These are phyloP conservation scores for Chelmon rostratus DNA, from an alignment of 2,797 vertebrate genomes.

Conservation along the genomic window DNA sequence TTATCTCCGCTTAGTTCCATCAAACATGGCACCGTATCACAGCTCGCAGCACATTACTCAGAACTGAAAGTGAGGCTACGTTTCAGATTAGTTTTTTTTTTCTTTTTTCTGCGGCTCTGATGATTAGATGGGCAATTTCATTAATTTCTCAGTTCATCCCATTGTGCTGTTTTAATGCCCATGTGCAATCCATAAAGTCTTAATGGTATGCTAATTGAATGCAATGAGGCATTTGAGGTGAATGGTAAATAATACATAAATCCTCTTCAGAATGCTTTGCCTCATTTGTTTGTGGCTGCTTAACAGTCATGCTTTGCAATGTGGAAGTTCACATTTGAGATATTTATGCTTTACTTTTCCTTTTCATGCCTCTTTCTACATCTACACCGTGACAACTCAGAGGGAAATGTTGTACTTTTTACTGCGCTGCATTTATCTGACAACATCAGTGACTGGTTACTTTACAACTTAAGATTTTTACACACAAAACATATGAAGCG, in stretches of 20 bases:
- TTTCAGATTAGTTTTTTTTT: constrained; percentile 7
- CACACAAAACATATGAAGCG: no score
- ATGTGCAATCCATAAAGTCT: background rate
- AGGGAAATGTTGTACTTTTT: no score
- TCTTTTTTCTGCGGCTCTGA: background rate
- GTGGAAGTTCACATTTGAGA: no score
- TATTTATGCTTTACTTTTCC: no score
- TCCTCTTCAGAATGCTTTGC: background rate
- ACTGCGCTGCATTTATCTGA: no score
- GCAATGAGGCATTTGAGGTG: constrained; percentile 7
- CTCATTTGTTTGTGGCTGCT: background rate
- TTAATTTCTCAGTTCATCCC: background rate
- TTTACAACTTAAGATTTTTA: no score
- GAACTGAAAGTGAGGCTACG: constrained; percentile 34
- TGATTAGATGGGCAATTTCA: background rate
- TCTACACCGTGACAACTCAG: no score
- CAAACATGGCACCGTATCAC: constrained; percentile 50
- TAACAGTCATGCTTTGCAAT: background rate
- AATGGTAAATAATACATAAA: background rate
- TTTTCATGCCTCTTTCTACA: no score
- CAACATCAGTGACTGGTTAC: no score
- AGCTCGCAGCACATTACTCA: constrained; percentile 26
- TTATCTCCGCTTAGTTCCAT: constrained; percentile 54
- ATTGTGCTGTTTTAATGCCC: constrained; percentile 3
- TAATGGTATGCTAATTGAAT: background rate